Evolutionary conservation across 2,797 vertebrate genomes (phyloP).

Genomic region (Tamandua tetradactyla): DNA sequence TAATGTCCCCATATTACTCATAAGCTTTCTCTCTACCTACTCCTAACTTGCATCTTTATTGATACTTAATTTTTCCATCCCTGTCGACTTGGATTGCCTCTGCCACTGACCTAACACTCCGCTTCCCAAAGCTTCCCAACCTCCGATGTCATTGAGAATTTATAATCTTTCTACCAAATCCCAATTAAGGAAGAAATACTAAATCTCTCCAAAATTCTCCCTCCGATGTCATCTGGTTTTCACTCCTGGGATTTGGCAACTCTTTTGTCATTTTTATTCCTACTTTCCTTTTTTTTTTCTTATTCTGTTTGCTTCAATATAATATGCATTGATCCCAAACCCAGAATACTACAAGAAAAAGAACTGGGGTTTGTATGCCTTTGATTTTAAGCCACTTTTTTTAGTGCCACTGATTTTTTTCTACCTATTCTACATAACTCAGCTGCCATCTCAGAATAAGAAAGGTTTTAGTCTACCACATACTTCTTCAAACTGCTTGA

Average conservation of each 20-base stretch:
- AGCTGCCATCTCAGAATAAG: neutral
- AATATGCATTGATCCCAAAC: neutral
- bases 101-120: neutral
- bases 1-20: neutral
- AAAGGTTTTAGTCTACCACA: neutral
- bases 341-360: neutral
- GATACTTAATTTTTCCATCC: neutral
- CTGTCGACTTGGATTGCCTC: neutral
- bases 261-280: neutral
- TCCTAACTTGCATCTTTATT: neutral
- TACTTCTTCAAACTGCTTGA: slow-evolving; percentile 45
- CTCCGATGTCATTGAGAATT: neutral
- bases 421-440: slow-evolving; percentile 43
- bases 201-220: neutral
- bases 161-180: neutral
- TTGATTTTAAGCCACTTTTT: slow-evolving; percentile 48
- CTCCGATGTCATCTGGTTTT: neutral
- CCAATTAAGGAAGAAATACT: neutral
- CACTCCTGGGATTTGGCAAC: neutral
- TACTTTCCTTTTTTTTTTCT: neutral
- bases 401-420: neutral
- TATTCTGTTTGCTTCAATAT: neutral
- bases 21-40: no score
- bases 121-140: neutral
- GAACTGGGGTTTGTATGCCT: neutral